phyloP scores from a whole-genome alignment of 1,140 invertebrate species.

The Melitaea cinxia region DNA sequence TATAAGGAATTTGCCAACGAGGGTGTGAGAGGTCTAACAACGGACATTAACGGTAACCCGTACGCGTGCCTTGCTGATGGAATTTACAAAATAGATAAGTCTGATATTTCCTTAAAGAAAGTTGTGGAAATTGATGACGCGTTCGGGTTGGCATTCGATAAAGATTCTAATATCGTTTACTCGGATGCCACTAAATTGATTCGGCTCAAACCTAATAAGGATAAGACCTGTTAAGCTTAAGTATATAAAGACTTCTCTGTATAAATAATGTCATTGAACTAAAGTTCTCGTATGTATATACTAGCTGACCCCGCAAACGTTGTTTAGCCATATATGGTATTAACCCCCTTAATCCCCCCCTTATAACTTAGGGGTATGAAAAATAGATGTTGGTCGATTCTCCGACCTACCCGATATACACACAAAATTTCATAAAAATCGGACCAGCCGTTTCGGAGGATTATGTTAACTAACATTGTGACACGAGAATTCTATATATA shows the following conservation, averaged over 20 bases:
- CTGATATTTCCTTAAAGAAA: conserved; percentile 42
- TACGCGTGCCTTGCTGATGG: conserved; percentile 56
- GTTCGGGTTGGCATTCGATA: conserved; percentile 65
- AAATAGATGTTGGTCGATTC: too few species aligned
- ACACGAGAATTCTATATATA: too few species aligned
- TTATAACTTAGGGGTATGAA: too few species aligned
- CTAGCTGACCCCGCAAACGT: too few species aligned
- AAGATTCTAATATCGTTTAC: conserved; percentile 63
- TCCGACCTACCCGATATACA: too few species aligned
- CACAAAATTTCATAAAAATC: too few species aligned
- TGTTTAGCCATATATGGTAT: too few species aligned
- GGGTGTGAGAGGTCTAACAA: conserved; percentile 51
- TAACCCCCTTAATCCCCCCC: too few species aligned
- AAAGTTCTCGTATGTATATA: too few species aligned
- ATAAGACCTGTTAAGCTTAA: conserved; percentile 46
- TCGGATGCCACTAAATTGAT: conserved; percentile 53
- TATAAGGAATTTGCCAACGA: conserved; percentile 40
- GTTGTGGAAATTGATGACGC: conserved; percentile 51
- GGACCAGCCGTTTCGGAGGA: too few species aligned
- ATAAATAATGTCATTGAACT: background rate
- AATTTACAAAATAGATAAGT: conserved; percentile 54
- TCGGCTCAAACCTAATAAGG: conserved; percentile 48
- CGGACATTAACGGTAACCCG: conserved; percentile 51
- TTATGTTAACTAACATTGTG: too few species aligned
- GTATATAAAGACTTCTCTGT: conserved; percentile 13